These are phyloP conservation scores for Lissocephala sabroskyi DNA, from an alignment of 2,888 invertebrate genomes.

Conservation along the genomic window DNA sequence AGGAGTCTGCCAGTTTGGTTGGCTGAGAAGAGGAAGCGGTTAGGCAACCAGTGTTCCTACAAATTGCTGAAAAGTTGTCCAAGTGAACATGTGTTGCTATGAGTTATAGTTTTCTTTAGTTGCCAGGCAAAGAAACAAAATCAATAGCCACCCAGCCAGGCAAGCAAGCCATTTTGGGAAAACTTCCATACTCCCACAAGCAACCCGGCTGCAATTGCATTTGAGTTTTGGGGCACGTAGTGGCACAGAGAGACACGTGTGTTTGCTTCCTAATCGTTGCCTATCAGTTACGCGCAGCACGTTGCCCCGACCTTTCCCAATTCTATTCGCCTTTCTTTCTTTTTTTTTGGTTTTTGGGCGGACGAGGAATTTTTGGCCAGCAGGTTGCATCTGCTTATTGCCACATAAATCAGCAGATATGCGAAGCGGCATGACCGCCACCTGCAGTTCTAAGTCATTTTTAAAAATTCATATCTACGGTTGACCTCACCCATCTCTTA, in stretches of 20 bases:
- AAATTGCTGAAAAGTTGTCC: conserved; percentile 40
- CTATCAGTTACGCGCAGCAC: conserved; percentile 57
- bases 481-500: no score
- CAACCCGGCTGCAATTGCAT: conserved; percentile 46
- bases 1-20: neutral
- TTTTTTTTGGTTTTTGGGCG: conserved; percentile 22
- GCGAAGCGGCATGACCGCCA: conserved; percentile 16
- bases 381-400: conserved; percentile 60
- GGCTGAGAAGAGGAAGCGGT: neutral
- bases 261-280: conserved; percentile 50
- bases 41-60: neutral
- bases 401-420: conserved; percentile 57
- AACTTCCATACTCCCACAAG: neutral
- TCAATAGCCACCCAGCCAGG: conserved; percentile 38
- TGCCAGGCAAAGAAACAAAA: conserved; percentile 22
- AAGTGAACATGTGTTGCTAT: conserved; percentile 59
- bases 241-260: no score
- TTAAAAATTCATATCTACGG: no score
- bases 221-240: conserved; percentile 12
- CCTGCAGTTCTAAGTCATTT: no score
- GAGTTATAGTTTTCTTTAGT: conserved; percentile 53
- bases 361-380: no score
- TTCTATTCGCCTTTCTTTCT: neutral
- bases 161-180: conserved; percentile 9
- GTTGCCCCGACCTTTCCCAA: conserved; percentile 18